Evolutionary conservation across 2,888 invertebrate genomes (phyloP), one percentile per base, ranked within the genome.

Genomic region (Brenthis ino): DNA sequence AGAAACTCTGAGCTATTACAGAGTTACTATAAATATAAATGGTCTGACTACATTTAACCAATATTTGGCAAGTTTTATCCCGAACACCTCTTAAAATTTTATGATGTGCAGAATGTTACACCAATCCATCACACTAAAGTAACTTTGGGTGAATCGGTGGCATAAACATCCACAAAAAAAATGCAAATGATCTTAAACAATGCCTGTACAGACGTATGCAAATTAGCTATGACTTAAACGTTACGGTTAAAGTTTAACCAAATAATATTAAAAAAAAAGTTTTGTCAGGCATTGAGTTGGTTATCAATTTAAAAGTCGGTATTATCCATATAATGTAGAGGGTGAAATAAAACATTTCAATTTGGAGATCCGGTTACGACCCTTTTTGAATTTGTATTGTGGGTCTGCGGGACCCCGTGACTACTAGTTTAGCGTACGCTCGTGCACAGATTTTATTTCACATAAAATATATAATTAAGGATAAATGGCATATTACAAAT

Each of bases 311-410:
- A 89, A 86, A 91, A 91, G 91, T 88, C 85, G 86, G 85, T 79
- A 88, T 91, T 88, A 92, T 88, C 84, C 86, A 71, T 80, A 83
- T 87, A 88, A 87, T 87, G 84, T 85, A 72, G 75, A 82, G 87
- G 89, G 86, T 83, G 85, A 85, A 85, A 92, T 93, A 93, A 91
- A 92, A 93, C 93, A 93, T 93, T 93, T 92, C 93, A 92, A 93
- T 93, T 92, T 93, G 82, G 89, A 85, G 90, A 92, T 92, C 93
- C 91, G 92, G 93, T 92, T 92, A 86, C 87, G 85, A 80, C 86
- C 88, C 91, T 86, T 85, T 83, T 85, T 83, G 82, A 88, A 88
- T 89, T 88, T 86, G 89, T 85, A 88, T 91, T 90, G 89, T 91
- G 90, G 89, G 84, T 84, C 89, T 87, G 88, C 82, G 86, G 89